Base-by-base conservation (phyloP, 37 sponge, comb jelly and placozoan species). In the Chondrilla cf. caribensis region DNA sequence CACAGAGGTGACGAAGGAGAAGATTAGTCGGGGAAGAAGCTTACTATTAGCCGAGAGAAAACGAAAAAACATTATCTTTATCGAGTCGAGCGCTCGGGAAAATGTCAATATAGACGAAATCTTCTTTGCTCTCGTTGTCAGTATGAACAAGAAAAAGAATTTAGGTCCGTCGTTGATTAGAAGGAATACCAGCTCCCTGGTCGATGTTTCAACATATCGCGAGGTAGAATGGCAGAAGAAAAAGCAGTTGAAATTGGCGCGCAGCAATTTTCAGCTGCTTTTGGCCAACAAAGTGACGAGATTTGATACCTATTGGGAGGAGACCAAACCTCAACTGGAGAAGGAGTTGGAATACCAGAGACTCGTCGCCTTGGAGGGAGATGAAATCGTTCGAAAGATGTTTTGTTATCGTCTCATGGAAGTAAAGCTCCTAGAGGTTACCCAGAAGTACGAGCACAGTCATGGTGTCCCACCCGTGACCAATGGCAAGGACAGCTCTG, bases 331-430 rank as follows among this genome's bases (percentile, higher is more conserved):
- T 21, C 26, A 66, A 19, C 57, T 92, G 57, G 82, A 86, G 59
- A 58, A 35, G 7, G 84, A 88, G 57, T 57, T 60, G 0, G 72
- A 75, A 25, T 92, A 60, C 80, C 60, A 70, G 2, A 24, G 22
- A 19, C 59, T 86, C 38, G 39, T 85, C 39, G 47, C 82, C 44
- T 36, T 92, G 4, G 85, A 71, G 42, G 81, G 51, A 1, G 58
- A 58, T 0, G 90, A 90, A 15, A 39, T 83, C n/a, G 73, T 87
- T 51, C 60, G 82, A 58, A 92, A 85, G 68, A 85, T 88, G 83
- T 92, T 92, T 70, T 84, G 84, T 37, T 68, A 82, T 33, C 79
- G 86, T 9, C 84, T 92, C 18, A 92, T 92, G 36, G 92, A 92
- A 82, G 58, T 92, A 9, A 92, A 92, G 84, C 58, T 92, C 26